A percentile compares a stretch with the other conserved stretches of the same genome.
phyloP scores from a whole-genome alignment of 2,888 invertebrate species.

The Campoplex capitator region DNA sequence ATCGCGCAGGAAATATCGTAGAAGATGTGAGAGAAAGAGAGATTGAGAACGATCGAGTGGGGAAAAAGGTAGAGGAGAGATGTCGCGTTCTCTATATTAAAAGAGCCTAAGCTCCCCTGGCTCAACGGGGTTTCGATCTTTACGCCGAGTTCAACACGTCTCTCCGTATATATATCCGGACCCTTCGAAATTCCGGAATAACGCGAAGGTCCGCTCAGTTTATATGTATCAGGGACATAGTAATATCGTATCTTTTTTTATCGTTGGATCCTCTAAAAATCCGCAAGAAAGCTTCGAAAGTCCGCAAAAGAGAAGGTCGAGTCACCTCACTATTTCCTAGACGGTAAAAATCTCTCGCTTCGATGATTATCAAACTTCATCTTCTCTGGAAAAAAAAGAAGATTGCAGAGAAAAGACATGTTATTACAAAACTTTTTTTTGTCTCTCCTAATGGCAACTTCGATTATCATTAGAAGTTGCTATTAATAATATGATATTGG shows the following conservation, averaged over 20 bases:
- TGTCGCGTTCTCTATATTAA: constrained; percentile 65
- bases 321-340: constrained; percentile 18
- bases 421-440: background rate
- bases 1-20: constrained; percentile 47
- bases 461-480: constrained; percentile 9
- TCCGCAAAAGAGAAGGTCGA: constrained; percentile 13
- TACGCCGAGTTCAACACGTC: constrained; percentile 49
- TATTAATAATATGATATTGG: background rate
- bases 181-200: constrained; percentile 34
- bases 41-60: background rate
- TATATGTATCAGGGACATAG: constrained; percentile 22
- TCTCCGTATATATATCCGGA: constrained; percentile 34
- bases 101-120: constrained; percentile 63
- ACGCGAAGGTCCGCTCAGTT: constrained; percentile 15
- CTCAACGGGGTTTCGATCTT: constrained; percentile 54
- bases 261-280: constrained; percentile 36
- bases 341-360: constrained; percentile 37
- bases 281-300: constrained; percentile 35
- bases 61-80: background rate
- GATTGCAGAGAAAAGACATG: constrained; percentile 11
- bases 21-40: constrained; percentile 9
- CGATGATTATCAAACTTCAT: constrained; percentile 48
- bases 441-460: background rate
- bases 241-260: constrained; percentile 35
- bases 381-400: constrained; percentile 1